Evolutionary conservation across 2,797 vertebrate species (phyloP).

Genomic region (Buphagus erythrorhynchus): DNA sequence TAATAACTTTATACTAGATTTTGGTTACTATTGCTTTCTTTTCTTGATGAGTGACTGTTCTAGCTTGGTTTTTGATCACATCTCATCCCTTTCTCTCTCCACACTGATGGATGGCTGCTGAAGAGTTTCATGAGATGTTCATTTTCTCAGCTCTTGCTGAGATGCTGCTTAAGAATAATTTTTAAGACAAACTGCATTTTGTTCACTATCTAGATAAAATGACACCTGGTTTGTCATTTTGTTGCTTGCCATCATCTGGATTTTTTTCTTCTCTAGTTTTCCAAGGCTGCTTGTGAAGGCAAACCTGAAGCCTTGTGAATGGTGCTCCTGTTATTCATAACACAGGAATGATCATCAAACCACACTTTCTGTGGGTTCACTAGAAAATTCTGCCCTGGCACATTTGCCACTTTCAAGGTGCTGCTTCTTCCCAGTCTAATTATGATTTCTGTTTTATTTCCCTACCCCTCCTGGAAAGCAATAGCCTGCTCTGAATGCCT

Average conservation of each 20-base stretch:
- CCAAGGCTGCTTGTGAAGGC: background rate
- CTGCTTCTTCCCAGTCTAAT: background rate
- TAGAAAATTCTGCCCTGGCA: background rate
- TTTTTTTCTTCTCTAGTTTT: background rate
- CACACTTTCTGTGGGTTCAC: background rate
- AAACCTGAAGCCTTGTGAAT: rapidly evolving
- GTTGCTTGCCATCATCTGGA: background rate
- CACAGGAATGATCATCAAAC: background rate
- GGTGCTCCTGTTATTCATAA: background rate
- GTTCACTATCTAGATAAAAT: background rate
- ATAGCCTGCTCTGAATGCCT: background rate
- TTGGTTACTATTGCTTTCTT: background rate
- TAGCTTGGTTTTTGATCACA: rapidly evolving
- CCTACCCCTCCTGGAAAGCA: background rate
- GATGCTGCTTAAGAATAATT: background rate
- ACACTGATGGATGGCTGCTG: background rate
- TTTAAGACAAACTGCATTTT: background rate
- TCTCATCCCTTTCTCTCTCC: background rate
- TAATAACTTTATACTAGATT: background rate
- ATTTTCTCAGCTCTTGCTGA: background rate
- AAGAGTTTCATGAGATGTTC: background rate
- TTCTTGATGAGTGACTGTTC: background rate
- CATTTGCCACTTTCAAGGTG: background rate
- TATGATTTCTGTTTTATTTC: background rate
- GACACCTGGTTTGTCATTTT: background rate